Percentiles rank a stretch among this genome's conserved stretches.
phyloP scores from a whole-genome alignment of 2,797 vertebrate genomes.

The Furcifer pardalis region DNA sequence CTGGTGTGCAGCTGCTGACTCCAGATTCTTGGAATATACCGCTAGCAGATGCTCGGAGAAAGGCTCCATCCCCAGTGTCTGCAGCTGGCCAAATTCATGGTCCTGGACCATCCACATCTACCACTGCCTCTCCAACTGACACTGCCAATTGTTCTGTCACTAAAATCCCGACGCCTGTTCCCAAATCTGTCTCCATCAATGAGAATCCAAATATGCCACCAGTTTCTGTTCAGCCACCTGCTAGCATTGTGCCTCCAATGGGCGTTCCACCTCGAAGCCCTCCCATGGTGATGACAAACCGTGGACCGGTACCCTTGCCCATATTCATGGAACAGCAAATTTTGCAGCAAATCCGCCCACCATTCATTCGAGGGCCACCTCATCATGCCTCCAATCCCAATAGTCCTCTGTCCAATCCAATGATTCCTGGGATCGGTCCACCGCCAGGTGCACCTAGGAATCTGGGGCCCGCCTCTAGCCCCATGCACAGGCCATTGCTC shows the following conservation, averaged over 20 bases:
- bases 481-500: constrained; percentile 93
- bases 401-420: constrained; percentile 92
- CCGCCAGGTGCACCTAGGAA: constrained; percentile 84
- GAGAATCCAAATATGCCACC: constrained; percentile 89
- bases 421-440: constrained; percentile 93
- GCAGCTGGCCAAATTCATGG: constrained; percentile 83
- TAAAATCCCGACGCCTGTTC: constrained; percentile 95
- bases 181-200: constrained; percentile 84
- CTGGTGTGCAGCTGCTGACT: constrained; percentile 94
- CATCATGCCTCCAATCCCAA: constrained; percentile 90
- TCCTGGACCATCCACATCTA: constrained; percentile 85
- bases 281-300: constrained; percentile 98
- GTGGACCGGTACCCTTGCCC: constrained; percentile 94
- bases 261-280: constrained; percentile 92
- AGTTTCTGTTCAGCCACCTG: constrained; percentile 83
- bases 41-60: constrained; percentile 91
- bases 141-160: constrained; percentile 87
- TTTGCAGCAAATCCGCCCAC: constrained; percentile 96
- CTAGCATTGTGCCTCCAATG: constrained; percentile 83
- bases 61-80: constrained; percentile 89
- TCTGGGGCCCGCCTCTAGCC: constrained; percentile 89
- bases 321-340: constrained; percentile 99
- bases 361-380: constrained; percentile 87
- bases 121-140: constrained; percentile 91
- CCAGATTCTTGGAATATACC: constrained; percentile 98